Evolutionary conservation across 2,113 vertebrate species (phyloP).

Genomic region (Sapajus apella): DNA sequence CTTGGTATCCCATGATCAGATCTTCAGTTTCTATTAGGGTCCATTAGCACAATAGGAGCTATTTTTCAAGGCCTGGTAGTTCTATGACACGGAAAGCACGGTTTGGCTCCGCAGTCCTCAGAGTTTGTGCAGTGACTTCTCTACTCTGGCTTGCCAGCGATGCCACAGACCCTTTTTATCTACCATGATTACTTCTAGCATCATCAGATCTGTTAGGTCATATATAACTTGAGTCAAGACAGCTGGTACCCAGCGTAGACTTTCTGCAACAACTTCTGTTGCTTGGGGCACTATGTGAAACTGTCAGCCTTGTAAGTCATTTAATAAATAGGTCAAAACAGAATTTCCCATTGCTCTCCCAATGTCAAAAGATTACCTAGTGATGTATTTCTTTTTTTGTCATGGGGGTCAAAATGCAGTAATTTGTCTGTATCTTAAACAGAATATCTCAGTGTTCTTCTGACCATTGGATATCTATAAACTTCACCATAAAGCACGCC

Average conservation of each 20-base stretch:
- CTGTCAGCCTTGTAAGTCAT: background rate
- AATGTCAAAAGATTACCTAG: background rate
- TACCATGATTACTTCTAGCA: background rate
- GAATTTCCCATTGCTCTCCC: background rate
- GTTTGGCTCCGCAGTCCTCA: background rate
- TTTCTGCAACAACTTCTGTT: background rate
- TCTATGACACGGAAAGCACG: background rate
- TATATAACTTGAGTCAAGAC: background rate
- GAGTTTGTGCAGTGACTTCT: background rate
- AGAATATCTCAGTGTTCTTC: background rate
- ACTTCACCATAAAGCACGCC: background rate
- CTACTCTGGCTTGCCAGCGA: background rate
- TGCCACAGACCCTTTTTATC: background rate
- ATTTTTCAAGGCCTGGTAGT: background rate
- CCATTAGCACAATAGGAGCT: background rate
- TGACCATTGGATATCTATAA: background rate
- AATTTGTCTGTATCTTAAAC: background rate
- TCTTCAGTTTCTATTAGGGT: background rate
- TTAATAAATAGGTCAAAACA: background rate
- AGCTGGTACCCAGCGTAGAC: background rate
- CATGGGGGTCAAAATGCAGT: background rate
- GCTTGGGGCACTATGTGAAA: background rate
- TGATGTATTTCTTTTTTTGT: background rate
- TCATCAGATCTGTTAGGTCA: background rate
- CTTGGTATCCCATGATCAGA: background rate